phyloP scores from a whole-genome alignment of 2,113 vertebrate genomes.

The Platichthys stellatus region DNA sequence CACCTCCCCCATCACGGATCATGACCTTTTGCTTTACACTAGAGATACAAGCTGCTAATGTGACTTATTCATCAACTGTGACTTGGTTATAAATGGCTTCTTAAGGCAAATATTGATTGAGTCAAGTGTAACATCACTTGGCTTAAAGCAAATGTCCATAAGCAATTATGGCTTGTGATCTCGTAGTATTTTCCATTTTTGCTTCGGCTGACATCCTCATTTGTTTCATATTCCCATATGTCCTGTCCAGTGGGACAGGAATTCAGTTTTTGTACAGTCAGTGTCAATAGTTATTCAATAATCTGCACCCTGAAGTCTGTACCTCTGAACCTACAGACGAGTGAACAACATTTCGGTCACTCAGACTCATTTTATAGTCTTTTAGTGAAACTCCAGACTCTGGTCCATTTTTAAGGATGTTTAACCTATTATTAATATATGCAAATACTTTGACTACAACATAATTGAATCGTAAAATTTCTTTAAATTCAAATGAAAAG shows the following conservation, averaged over 20 bases:
- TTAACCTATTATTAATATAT: background rate
- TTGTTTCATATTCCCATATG: constrained; percentile 74
- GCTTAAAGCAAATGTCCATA: constrained; percentile 82
- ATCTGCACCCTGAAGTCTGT: constrained; percentile 18
- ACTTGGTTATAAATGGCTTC: constrained; percentile 78
- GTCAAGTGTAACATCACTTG: constrained; percentile 68
- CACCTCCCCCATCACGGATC: constrained; percentile 32
- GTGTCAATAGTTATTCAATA: constrained; percentile 61
- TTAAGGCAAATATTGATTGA: constrained; percentile 82
- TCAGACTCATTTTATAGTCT: no score
- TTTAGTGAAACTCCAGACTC: no score
- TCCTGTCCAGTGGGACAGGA: constrained; percentile 53
- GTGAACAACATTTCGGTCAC: background rate
- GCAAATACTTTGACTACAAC: no score
- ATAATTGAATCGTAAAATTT: no score
- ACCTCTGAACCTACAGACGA: constrained; percentile 2
- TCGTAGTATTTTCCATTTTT: constrained; percentile 62
- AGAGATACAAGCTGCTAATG: constrained; percentile 46
- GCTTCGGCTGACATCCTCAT: constrained; percentile 68
- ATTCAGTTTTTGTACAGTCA: constrained; percentile 32
- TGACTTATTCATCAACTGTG: constrained; percentile 73
- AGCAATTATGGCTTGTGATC: constrained; percentile 67
- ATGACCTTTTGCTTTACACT: constrained; percentile 63
- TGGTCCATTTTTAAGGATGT: background rate
- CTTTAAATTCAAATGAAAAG: no score